Conservation (phyloP, 2,888 invertebrate species). For the Perizoma affinitatum region DNA sequence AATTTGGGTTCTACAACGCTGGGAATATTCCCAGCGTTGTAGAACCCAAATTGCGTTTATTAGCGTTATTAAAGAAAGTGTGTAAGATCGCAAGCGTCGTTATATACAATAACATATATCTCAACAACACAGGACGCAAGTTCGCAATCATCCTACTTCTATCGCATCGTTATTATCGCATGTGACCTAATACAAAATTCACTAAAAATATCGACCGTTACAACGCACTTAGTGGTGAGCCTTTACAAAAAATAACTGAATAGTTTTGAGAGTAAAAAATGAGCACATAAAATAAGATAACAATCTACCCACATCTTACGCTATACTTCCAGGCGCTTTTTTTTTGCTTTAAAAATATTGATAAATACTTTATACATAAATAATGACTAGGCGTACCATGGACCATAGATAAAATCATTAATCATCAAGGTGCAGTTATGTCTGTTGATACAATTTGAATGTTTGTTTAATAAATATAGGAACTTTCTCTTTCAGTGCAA, state of each 20-base stretch:
- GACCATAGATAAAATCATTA: slow-evolving; percentile 66
- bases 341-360: slow-evolving; percentile 63
- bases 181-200: too few relatives aligned
- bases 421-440: slow-evolving; percentile 46
- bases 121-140: too few relatives aligned
- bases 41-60: too few relatives aligned
- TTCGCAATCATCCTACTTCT: too few relatives aligned
- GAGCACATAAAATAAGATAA: slow-evolving; percentile 54
- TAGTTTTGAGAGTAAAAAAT: slow-evolving; percentile 42
- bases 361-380: slow-evolving; percentile 73
- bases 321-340: slow-evolving; percentile 62
- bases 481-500: slow-evolving; percentile 78
- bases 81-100: too few relatives aligned
- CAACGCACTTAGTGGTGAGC: neutral
- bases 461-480: slow-evolving; percentile 71
- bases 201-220: too few relatives aligned
- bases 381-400: slow-evolving; percentile 82
- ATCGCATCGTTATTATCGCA: too few relatives aligned
- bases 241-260: slow-evolving; percentile 25
- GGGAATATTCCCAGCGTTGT: too few relatives aligned
- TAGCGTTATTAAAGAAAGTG: too few relatives aligned
- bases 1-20: too few relatives aligned
- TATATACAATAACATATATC: too few relatives aligned
- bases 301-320: slow-evolving; percentile 50
- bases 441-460: slow-evolving; percentile 56